Evolutionary conservation across 2,113 vertebrate genomes (phyloP), one percentile per base, ranked within the genome.

Genomic region (Passer domesticus): DNA sequence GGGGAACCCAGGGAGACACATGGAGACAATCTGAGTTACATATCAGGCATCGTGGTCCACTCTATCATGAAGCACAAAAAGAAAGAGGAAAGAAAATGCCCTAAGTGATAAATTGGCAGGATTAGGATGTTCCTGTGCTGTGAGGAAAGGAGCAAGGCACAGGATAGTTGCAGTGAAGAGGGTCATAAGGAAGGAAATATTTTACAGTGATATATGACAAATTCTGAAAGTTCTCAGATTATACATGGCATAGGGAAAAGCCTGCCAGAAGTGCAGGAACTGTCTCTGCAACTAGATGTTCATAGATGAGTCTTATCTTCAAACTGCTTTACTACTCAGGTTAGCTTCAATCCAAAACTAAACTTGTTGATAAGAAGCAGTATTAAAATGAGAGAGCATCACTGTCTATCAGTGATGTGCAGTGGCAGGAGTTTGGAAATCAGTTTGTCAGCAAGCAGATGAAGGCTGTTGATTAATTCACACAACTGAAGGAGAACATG

Each of bases 401-500:
- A 3, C 50, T 58, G 13, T 59, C 7, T 63, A 8, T 58, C 46
- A 41, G n/a, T 56, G 50, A 35, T 46, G 21, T 59, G 47, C 53
- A 56, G 1, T 17, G n/a, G 15, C 25, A 63, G 60, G 49, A 47
- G 46, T 60, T 83, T 73, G 75, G 52, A 76, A 90, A 68, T 79
- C 35, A 59, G 20, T 46, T 79, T 92, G 87, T 68, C 70, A 93
- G 23, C 41, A 44, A 63, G 41, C 39, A 83, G 37, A 35, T 84
- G 44, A 77, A 64, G 33, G 37, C 31, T 6, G 2, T 78, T 87
- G 74, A 75, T 79, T 56, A 58, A 72, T 85, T 55, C 18, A 46
- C 0, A 0, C 22, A 68, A 6, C 35, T 1, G 1, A 69, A 37
- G 46, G 30, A 73, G 15, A 58, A 10, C 11, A 0, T 43, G 8